Percentiles rank a stretch among this genome's conserved stretches.
Evolutionary conservation across 37 sponge, comb jelly and placozoan species (phyloP).

Genomic region (Hexactinellida sp.): DNA sequence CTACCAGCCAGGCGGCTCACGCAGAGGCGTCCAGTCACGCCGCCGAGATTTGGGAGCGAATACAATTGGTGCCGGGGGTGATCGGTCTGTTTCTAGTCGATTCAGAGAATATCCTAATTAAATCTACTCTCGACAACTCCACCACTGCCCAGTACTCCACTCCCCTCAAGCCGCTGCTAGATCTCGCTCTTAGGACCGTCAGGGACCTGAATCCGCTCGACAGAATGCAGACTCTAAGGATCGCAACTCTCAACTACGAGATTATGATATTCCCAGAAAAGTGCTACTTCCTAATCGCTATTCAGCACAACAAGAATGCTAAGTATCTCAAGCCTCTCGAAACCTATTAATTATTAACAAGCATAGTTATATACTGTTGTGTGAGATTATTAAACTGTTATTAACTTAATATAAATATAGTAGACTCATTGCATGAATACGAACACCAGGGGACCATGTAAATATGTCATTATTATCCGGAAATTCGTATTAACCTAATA

Average conservation of each 20-base stretch:
- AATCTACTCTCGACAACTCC: not conserved
- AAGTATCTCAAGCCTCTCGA: not conserved
- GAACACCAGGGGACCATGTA: no score
- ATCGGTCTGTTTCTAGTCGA: not conserved
- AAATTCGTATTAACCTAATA: no score
- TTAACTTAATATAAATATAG: no score
- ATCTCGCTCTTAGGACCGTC: not conserved
- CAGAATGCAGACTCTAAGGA: not conserved
- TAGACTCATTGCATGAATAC: no score
- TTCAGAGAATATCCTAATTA: not conserved
- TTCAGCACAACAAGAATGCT: conserved; percentile 2
- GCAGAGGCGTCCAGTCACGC: not conserved
- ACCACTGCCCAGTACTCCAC: conserved; percentile 1
- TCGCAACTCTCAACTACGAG: not conserved
- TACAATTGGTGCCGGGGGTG: not conserved
- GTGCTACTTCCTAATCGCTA: not conserved
- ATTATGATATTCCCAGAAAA: conserved; percentile 11
- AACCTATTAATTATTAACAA: not conserved
- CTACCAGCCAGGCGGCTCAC: not conserved
- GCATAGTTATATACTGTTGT: not conserved
- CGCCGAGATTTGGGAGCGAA: not conserved
- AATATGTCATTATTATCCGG: no score
- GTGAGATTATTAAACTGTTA: no score
- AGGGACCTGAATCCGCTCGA: not conserved
- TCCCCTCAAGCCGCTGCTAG: not conserved